Base-by-base conservation (phyloP, 2,888 invertebrate species). In the Sinhomidia bicolor region DNA sequence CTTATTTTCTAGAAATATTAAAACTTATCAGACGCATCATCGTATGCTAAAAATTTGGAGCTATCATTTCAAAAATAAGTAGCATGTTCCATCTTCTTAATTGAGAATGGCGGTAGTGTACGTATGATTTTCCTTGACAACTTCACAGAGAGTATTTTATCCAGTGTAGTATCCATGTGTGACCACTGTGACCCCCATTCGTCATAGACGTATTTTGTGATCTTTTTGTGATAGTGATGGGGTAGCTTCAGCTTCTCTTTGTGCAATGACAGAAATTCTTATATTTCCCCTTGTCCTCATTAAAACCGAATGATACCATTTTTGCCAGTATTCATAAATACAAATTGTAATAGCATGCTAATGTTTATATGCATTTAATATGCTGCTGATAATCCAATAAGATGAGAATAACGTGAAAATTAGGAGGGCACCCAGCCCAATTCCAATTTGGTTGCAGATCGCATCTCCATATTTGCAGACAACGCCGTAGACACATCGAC, bases 101-200 rank as follows among this genome's bases (percentile, higher is more conserved):
- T 71, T 71, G 20, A 10, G 44, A 9, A 47, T 2, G 44, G 44
- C 10, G 12, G 36, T 36, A 36, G 7, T n/a, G 5, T 26, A 17
- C 29, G 26, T 26, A 47, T 14, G 57, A 32, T 41, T 80, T 62
- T 23, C 80, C 80, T 80, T 80, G 80, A 80, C 80, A 60, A 80
- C 78, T 57, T 78, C 23, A 36, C n/a, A n/a, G n/a, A n/a, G n/a
- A 41, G 23, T 7, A 36, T 36, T 5, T 36, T 36, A 36, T 36
- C 36, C 36, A 3, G 7, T 7, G 36, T 36, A 36, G 36, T 36
- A n/a, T n/a, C n/a, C 36, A 36, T 36, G 36, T 36, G 7, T 36
- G 36, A 36, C 36, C 7, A 7, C 7, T 36, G 36, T 7, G 36
- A 36, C 36, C 36, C 47, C 47, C 36, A 7, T 36, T 7, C 7